Base-by-base conservation (phyloP, 1,140 invertebrate genomes). In the Coboldia fuscipes region DNA sequence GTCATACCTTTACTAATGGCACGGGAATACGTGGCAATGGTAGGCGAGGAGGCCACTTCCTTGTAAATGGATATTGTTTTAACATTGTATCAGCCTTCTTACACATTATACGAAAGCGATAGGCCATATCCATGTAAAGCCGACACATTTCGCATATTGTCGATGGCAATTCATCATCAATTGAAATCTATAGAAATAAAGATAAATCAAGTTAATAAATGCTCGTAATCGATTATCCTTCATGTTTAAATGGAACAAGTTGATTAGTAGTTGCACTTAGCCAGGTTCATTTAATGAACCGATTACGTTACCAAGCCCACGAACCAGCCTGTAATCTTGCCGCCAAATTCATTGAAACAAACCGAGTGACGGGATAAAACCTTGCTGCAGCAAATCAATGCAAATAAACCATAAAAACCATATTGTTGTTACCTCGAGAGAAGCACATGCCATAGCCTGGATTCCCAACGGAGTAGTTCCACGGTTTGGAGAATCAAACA, bases 401-500 rank as follows among this genome's bases (percentile, higher is more conserved):
- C n/a, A n/a, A n/a, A 26, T 20, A 34, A 34, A 34, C 22, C 9
- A 26, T 21, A 13, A 26, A 10, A 18, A 2, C 9, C 20, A 17
- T n/a, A 29, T 23, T 16, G 41, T 32, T n/a, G n/a, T 60, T 68
- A 77, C 75, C 72, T 80, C 76, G 37, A 78, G 69, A 29, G 71
- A 63, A 38, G 73, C 63, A 45, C 71, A 75, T 22, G 75, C 70
- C 66, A 79, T 72, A 44, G 78, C 71, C 57, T 78, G 74, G 42
- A 78, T 47, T 26, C 66, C 60, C 42, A 80, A 56, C 39, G 72
- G 66, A 31, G 73, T 66, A 31, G 62, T 46, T 39, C 55, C 48
- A 35, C 53, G 50, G 45, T 63, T 63, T 42, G 62, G 65, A 33
- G 70, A 62, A 45, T 70, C 74, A 44, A 80, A 71, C 51, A 62